A percentile compares a stretch with the other conserved stretches of the same genome.
These are phyloP conservation scores for Chirona hameri DNA, from an alignment of 2,888 invertebrate genomes.

Conservation along the genomic window DNA sequence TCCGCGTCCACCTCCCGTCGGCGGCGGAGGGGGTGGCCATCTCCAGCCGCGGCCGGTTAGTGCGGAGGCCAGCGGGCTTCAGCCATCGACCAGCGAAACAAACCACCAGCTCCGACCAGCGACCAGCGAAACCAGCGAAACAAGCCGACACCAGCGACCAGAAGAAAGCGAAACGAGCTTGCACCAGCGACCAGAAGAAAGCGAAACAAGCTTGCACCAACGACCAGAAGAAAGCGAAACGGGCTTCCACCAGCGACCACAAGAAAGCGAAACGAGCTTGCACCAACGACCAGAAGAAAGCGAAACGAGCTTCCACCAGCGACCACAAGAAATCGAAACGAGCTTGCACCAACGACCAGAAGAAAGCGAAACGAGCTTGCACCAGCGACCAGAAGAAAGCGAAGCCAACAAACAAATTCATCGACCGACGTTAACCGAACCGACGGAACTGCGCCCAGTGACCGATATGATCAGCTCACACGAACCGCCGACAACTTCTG, in stretches of 20 bases:
- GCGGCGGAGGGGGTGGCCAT: neutral
- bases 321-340: neutral
- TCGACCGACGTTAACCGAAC: neutral
- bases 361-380: neutral
- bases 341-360: neutral
- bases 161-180: neutral
- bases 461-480: neutral
- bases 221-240: neutral
- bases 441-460: neutral
- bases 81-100: neutral
- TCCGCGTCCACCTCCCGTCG: neutral
- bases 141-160: neutral
- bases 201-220: neutral
- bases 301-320: neutral
- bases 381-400: neutral
- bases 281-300: neutral
- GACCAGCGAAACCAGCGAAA: neutral
- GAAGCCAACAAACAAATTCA: neutral
- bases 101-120: neutral
- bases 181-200: neutral
- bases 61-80: neutral
- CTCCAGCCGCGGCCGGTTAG: no score
- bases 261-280: neutral
- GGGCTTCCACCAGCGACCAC: neutral
- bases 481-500: neutral